These are phyloP conservation scores for Physella acuta DNA, from an alignment of 1,140 invertebrate genomes.

Conservation along the genomic window DNA sequence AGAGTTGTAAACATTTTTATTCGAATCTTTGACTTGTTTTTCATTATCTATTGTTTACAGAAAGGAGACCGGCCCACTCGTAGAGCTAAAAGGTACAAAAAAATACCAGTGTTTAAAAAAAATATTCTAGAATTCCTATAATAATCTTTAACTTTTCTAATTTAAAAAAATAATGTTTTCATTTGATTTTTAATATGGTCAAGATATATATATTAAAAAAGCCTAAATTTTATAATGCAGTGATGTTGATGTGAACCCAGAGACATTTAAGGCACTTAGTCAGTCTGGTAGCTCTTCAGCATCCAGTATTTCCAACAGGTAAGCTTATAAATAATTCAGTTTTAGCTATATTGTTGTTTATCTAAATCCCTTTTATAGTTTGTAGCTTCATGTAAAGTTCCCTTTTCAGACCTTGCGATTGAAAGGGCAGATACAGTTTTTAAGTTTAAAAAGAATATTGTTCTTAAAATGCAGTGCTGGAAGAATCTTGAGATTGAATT, in stretches of 20 bases:
- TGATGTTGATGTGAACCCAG: constrained; percentile 59
- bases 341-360: no score
- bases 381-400: no score
- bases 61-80: constrained; percentile 36
- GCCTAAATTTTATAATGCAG: constrained; percentile 43
- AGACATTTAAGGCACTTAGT: constrained; percentile 47
- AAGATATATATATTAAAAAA: neutral
- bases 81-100: constrained; percentile 37
- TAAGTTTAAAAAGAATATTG: no score
- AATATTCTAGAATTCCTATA: neutral
- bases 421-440: no score
- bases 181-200: neutral
- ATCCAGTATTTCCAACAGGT: constrained; percentile 55
- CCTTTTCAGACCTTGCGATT: no score
- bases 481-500: no score
- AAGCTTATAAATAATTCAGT: no score
- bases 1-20: no score
- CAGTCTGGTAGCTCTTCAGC: constrained; percentile 59
- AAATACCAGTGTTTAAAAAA: neutral
- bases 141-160: neutral
- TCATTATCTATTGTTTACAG: constrained; percentile 25
- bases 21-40: no score
- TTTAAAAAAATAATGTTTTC: neutral
- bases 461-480: no score
- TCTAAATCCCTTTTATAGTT: no score